Evolutionary conservation across 2,797 vertebrate species (phyloP).

Genomic region (Somateria mollissima): DNA sequence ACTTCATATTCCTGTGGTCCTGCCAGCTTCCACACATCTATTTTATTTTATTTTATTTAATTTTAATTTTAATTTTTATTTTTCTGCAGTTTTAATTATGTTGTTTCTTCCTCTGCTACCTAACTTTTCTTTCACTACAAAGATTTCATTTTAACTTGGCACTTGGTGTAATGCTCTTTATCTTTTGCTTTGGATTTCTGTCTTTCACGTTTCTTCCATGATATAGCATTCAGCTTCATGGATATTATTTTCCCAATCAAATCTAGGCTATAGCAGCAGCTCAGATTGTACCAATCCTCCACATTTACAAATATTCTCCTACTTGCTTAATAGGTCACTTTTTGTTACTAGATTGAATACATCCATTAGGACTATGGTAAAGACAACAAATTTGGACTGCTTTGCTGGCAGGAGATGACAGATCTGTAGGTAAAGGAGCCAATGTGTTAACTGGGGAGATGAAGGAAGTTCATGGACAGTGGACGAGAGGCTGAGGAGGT

Average conservation of each 20-base stretch:
- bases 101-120: neutral
- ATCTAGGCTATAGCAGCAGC: neutral
- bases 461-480: neutral
- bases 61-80: neutral
- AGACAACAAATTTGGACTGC: constrained; percentile 22
- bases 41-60: neutral
- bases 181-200: neutral
- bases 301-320: neutral
- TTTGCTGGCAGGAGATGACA: constrained; percentile 19
- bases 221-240: neutral
- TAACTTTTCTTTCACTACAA: neutral
- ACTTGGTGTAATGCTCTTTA: neutral
- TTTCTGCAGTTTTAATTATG: neutral
- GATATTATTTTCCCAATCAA: neutral
- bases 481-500: constrained; percentile 9
- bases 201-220: neutral
- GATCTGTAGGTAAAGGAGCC: neutral
- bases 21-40: neutral
- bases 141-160: neutral
- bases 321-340: neutral
- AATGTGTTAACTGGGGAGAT: constrained; percentile 29
- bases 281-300: neutral
- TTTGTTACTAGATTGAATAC: constrained; percentile 27
- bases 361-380: constrained; percentile 3
- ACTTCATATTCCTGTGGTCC: neutral